These are phyloP conservation scores for Augochlorella aurata DNA, from an alignment of 2,888 invertebrate species.

Conservation along the genomic window DNA sequence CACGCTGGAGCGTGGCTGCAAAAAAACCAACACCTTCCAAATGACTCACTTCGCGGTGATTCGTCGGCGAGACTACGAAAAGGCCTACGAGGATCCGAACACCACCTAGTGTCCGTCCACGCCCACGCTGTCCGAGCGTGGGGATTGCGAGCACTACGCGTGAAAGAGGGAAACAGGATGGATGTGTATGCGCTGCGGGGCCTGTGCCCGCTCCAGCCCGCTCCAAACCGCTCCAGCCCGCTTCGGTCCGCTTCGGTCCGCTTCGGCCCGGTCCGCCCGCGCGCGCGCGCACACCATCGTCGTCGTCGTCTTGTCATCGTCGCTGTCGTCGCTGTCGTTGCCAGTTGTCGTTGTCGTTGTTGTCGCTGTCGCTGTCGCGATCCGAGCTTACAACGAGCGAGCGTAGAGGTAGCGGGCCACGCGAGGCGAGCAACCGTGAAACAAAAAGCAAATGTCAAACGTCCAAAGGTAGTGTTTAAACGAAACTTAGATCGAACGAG, in stretches of 20 bases:
- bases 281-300: not conserved
- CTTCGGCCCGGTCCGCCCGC: not conserved
- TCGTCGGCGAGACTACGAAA: constrained; percentile 89
- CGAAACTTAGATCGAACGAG: constrained; percentile 61
- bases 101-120: constrained; percentile 81
- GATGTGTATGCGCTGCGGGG: not conserved
- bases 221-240: not conserved
- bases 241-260: not conserved
- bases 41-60: constrained; percentile 94
- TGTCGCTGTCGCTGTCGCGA: not conserved
- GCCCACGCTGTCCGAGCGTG: constrained; percentile 80
- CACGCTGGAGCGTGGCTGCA: constrained; percentile 90
- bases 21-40: constrained; percentile 90
- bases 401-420: not conserved
- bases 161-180: constrained; percentile 55
- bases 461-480: constrained; percentile 73
- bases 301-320: no score
- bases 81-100: constrained; percentile 82
- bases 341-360: not conserved
- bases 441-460: constrained; percentile 68
- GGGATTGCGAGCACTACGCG: constrained; percentile 79
- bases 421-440: not conserved
- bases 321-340: not conserved
- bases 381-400: constrained; percentile 2
- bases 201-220: not conserved